phyloP scores from a whole-genome alignment of 2,113 vertebrate species.

The Mugil cephalus region DNA sequence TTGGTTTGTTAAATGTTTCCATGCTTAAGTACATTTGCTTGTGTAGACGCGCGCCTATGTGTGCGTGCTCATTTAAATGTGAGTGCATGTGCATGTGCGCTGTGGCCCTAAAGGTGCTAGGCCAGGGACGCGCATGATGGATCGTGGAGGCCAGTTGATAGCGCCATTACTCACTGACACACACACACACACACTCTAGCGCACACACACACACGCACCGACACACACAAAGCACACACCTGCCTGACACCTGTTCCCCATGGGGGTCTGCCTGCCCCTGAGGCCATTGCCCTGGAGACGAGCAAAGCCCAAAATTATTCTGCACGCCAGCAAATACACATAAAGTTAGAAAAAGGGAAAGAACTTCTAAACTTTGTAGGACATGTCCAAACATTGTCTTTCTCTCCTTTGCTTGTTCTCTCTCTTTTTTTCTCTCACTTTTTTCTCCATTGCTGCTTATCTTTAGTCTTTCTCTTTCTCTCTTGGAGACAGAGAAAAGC shows the following conservation, averaged over 20 bases:
- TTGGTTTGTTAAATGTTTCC: constrained; percentile 21
- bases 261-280: constrained; percentile 84
- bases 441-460: constrained; percentile 3
- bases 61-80: constrained; percentile 50
- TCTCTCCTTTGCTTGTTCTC: constrained; percentile 15
- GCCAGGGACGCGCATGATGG: constrained; percentile 91
- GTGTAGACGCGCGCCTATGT: constrained; percentile 27
- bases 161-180: constrained; percentile 97
- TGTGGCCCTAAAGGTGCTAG: constrained; percentile 79
- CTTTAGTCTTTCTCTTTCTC: neutral
- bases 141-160: constrained; percentile 95
- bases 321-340: constrained; percentile 75
- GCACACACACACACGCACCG: constrained; percentile 82
- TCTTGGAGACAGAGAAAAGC: neutral
- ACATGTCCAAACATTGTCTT: constrained; percentile 47
- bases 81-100: constrained; percentile 43
- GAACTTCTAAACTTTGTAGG: constrained; percentile 80
- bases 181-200: constrained; percentile 82
- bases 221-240: constrained; percentile 85
- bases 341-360: constrained; percentile 76
- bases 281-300: constrained; percentile 85
- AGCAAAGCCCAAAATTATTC: constrained; percentile 78
- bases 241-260: constrained; percentile 91
- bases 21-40: constrained; percentile 48
- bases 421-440: constrained; percentile 6